These are phyloP conservation scores for Dione juno DNA, from an alignment of 2,888 invertebrate genomes.

Conservation along the genomic window DNA sequence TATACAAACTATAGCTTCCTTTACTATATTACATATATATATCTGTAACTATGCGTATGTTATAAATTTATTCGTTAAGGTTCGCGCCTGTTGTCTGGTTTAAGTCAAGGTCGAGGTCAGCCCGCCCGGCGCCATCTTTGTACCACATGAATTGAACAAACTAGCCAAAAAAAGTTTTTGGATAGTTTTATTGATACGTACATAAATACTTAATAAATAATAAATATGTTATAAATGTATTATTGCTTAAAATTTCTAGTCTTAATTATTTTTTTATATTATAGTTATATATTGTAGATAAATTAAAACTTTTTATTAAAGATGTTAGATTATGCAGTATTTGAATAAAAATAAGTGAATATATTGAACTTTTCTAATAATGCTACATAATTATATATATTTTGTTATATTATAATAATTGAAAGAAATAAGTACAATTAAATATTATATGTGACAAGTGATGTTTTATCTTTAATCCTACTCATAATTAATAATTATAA, in stretches of 20 bases:
- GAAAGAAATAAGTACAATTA: not conserved
- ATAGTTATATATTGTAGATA: not conserved
- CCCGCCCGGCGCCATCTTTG: not conserved
- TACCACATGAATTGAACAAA: not conserved
- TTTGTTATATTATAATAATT: not conserved
- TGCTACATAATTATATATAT: not conserved
- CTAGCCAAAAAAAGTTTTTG: not conserved
- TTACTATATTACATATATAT: no score
- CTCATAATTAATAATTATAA: no score
- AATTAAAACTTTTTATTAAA: no score
- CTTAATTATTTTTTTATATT: not conserved
- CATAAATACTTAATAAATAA: not conserved
- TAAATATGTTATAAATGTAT: not conserved
- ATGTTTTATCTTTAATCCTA: not conserved
- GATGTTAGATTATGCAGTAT: not conserved
- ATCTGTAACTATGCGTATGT: no score
- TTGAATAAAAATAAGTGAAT: no score
- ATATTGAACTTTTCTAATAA: not conserved
- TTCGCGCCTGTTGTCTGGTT: slow-evolving; percentile 6
- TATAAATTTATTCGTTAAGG: not conserved
- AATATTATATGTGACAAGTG: not conserved
- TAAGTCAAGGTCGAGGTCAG: slow-evolving; percentile 8
- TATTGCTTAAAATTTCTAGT: not conserved
- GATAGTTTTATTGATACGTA: not conserved
- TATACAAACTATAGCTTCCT: no score